Evolutionary conservation across 2,113 vertebrate species (phyloP), one percentile per base, ranked within the genome.

Genomic region (Nematolebias whitei): DNA sequence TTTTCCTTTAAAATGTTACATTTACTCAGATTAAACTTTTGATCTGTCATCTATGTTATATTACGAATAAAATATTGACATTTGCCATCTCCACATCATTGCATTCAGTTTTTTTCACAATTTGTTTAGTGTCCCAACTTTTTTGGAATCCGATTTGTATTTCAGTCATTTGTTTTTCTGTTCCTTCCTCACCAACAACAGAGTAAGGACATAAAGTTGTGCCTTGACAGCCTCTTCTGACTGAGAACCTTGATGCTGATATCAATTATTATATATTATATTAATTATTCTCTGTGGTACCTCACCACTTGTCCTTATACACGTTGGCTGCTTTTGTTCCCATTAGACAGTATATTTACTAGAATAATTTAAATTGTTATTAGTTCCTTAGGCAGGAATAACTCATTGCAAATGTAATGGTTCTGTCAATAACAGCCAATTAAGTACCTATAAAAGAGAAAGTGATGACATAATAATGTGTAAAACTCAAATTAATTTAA

Each of bases 81-180:
- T n/a, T n/a, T n/a, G n/a, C n/a, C n/a, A n/a, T n/a, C n/a, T n/a
- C n/a, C n/a, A n/a, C n/a, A n/a, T n/a, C n/a, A n/a, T n/a, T n/a
- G n/a, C n/a, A n/a, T n/a, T n/a, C n/a, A n/a, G n/a, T n/a, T n/a
- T n/a, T n/a, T n/a, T n/a, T n/a, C n/a, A n/a, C n/a, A n/a, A n/a
- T n/a, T n/a, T n/a, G n/a, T n/a, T n/a, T n/a, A n/a, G n/a, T n/a
- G n/a, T n/a, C n/a, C n/a, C n/a, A n/a, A n/a, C n/a, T n/a, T n/a
- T n/a, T n/a, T n/a, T n/a, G n/a, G n/a, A n/a, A n/a, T n/a, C n/a
- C n/a, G n/a, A n/a, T n/a, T 40, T 26, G 62, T 71, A 55, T 56
- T 74, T 69, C 70, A 76, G 2, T 2, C 22, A 24, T 12, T 50
- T 3, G 2, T 43, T 14, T 41, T 41, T 14, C 15, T 41, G 16